Evolutionary conservation across 2,888 invertebrate genomes (phyloP).

Genomic region (Leptodirus hochenwartii): DNA sequence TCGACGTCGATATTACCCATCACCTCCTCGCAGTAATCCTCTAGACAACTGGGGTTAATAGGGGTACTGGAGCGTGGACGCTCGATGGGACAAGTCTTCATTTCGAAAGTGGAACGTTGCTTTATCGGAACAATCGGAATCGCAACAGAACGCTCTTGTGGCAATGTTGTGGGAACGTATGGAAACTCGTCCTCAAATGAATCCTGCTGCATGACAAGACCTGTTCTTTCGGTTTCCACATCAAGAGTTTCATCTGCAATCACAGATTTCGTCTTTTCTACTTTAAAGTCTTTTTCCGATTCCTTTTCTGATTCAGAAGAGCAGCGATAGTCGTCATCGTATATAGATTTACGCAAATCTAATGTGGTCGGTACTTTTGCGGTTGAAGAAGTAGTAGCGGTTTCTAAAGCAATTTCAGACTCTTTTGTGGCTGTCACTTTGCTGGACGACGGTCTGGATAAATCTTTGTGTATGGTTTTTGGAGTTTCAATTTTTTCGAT

Average conservation of each 20-base stretch:
- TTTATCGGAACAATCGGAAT: constrained; percentile 66
- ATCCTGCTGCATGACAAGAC: constrained; percentile 60
- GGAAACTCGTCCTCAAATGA: constrained; percentile 73
- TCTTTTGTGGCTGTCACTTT: too few species aligned
- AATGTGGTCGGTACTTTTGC: constrained; percentile 13
- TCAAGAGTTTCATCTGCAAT: too few species aligned
- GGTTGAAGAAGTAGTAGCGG: constrained; percentile 1
- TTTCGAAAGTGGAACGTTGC: constrained; percentile 40
- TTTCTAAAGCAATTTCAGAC: too few species aligned
- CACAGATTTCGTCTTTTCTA: constrained; percentile 39
- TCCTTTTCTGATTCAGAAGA: constrained; percentile 59
- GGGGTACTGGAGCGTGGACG: constrained; percentile 57
- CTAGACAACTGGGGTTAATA: constrained; percentile 49
- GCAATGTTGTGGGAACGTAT: constrained; percentile 78
- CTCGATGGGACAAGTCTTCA: constrained; percentile 52
- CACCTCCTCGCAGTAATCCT: constrained; percentile 36
- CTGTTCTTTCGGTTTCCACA: constrained; percentile 55
- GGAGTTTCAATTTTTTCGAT: too few species aligned
- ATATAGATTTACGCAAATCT: constrained; percentile 6
- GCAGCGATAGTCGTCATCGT: constrained; percentile 30
- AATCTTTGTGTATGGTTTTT: too few species aligned
- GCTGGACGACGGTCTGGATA: too few species aligned
- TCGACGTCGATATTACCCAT: constrained; percentile 18
- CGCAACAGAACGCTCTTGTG: constrained; percentile 65
- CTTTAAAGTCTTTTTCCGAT: constrained; percentile 36